These are phyloP conservation scores for Choreutis nemorana DNA, from an alignment of 2,888 invertebrate genomes.

Conservation along the genomic window DNA sequence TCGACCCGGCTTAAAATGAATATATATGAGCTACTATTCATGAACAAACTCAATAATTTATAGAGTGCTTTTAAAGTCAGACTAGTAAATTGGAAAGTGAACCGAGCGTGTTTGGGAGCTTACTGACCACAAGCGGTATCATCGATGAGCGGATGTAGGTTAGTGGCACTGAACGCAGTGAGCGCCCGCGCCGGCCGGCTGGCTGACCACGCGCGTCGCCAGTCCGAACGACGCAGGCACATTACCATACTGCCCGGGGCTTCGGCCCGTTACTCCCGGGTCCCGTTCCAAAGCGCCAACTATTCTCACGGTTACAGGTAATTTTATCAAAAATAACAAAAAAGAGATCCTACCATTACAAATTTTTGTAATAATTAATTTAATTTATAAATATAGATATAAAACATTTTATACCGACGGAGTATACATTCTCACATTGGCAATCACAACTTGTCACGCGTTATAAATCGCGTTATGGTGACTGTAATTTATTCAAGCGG, in stretches of 20 bases:
- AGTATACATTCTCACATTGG: too few species aligned
- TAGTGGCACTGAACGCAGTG: conserved; percentile 39
- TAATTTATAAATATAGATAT: too few species aligned
- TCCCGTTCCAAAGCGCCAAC: conserved; percentile 42
- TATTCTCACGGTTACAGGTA: conserved; percentile 38
- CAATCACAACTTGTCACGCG: too few species aligned
- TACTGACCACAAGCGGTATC: conserved; percentile 52
- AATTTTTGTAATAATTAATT: too few species aligned
- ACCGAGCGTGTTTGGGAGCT: conserved; percentile 53
- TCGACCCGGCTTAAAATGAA: too few species aligned
- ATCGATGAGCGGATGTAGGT: conserved; percentile 51
- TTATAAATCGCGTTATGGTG: too few species aligned
- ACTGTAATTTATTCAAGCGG: too few species aligned
- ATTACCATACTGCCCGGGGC: conserved; percentile 56
- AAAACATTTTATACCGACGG: too few species aligned
- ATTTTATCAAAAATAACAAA: conserved; percentile 20
- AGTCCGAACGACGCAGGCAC: conserved; percentile 29
- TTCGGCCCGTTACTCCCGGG: conserved; percentile 46
- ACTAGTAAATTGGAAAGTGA: conserved; percentile 60
- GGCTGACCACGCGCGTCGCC: conserved; percentile 18
- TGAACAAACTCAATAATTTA: too few species aligned
- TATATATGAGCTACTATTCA: too few species aligned
- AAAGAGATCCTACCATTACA: too few species aligned
- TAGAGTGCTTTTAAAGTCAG: too few species aligned
- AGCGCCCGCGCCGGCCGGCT: conserved; percentile 29